Evolutionary conservation across 1,140 invertebrate species (phyloP), one percentile per base, ranked within the genome.

Genomic region (Orussus abietinus): DNA sequence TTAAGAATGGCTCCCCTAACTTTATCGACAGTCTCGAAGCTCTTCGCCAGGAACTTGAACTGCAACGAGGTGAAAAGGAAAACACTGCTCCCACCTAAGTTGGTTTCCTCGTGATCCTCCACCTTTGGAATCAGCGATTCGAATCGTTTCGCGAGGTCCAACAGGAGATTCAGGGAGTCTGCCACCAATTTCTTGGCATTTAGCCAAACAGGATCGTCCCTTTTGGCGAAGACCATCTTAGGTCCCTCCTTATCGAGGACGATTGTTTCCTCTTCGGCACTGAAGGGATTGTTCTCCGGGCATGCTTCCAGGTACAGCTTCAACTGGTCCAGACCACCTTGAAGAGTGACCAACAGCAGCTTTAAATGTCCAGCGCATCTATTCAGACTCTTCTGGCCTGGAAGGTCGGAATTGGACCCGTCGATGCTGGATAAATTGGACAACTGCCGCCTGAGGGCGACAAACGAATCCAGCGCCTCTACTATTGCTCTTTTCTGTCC

Each of bases 301-400:
- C 78, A 80, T 20, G 80, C 72, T 55, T 82, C 70, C 3, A 85
- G 36, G 7, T 82, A 67, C 0, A 83, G 46, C 41, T 73, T 50
- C 20, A 82, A 73, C 49, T 85, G 83, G 37, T 81, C 77, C 7
- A 80, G 64, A 19, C 75, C 57, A 38, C 76, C 71, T 40, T 69
- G 59, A 18, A 75, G 57, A 15, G 74, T 66, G 3, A 74, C 67
- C 29, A 80, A 62, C 13, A 78, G 60, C 35, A 76, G 63, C 12
- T 69, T 72, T 0, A 83, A 60, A 10, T 64, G 57, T 4, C 64
- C 30, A 6, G 57, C 45, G n/a, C 42, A 22, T 42, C 30, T 42
- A 45, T 64, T 14, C 44, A 57, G 38, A 47, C 57, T 31, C 2
- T 30, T 17, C 12, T 63, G 52, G 7, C 28, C 37, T 26, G 47